phyloP scores from a whole-genome alignment of 2,113 vertebrate species.

The Thunnus thynnus region DNA sequence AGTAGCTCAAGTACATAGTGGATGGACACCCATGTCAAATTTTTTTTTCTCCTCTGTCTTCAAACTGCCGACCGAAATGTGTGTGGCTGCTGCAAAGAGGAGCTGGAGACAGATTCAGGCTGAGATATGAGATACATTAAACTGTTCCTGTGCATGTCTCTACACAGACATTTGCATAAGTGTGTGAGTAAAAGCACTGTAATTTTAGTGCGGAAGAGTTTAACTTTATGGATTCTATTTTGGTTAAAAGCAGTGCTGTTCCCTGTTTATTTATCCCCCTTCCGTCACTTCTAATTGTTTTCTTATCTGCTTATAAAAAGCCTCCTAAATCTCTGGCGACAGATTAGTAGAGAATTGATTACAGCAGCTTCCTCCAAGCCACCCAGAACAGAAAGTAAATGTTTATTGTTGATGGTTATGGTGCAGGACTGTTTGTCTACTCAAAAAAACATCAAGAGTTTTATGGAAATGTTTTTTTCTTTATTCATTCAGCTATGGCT shows the following conservation, averaged over 20 bases:
- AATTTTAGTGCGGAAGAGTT: conserved; percentile 25
- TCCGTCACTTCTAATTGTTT: conserved; percentile 21
- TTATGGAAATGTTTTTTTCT: neutral
- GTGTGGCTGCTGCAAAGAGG: conserved; percentile 36
- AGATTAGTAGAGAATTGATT: conserved; percentile 6
- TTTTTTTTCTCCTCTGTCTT: conserved; percentile 26
- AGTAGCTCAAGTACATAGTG: conserved; percentile 46
- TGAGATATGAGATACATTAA: conserved; percentile 47
- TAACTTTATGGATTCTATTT: conserved; percentile 43
- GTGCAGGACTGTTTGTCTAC: neutral
- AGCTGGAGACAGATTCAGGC: conserved; percentile 11
- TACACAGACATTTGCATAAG: conserved; percentile 1
- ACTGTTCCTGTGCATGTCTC: conserved; percentile 40
- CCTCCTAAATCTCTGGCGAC: conserved; percentile 15
- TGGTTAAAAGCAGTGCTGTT: conserved; percentile 22
- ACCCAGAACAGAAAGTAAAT: conserved; percentile 7
- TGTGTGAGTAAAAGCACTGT: neutral
- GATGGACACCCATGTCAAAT: conserved; percentile 51
- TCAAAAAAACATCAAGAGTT: neutral
- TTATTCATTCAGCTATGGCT: neutral
- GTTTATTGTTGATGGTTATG: conserved; percentile 17
- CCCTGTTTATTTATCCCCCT: conserved; percentile 15
- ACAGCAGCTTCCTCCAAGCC: conserved; percentile 24
- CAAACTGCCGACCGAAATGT: conserved; percentile 61
- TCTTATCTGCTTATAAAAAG: conserved; percentile 24